Evolutionary conservation across 1,140 invertebrate genomes (phyloP).

Genomic region (Rhopalosiphum padi): DNA sequence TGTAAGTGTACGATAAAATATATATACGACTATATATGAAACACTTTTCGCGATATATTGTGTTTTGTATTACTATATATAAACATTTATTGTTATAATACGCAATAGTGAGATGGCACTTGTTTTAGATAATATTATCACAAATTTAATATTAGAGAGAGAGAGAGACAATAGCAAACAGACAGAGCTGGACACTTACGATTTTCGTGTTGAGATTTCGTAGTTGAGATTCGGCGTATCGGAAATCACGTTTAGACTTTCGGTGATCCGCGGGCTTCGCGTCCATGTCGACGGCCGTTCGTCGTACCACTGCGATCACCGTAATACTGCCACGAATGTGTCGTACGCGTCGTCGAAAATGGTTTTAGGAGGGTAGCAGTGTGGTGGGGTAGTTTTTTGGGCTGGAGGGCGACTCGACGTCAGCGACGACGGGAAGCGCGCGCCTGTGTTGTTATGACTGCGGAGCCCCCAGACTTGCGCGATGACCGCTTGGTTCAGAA

Average conservation of each 20-base stretch:
- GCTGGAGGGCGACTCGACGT: background rate
- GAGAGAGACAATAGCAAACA: background rate
- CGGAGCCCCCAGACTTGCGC: conserved; percentile 22
- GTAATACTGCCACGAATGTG: background rate
- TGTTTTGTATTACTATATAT: background rate
- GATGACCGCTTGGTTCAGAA: background rate
- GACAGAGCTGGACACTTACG: conserved; percentile 11
- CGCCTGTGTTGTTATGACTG: conserved; percentile 25
- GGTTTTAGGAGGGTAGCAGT: background rate
- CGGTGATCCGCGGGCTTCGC: conserved; percentile 6
- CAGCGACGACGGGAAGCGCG: background rate
- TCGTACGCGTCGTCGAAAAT: background rate
- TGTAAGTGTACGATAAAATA: too few species aligned
- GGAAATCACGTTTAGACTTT: conserved; percentile 37
- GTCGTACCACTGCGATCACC: background rate
- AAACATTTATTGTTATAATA: background rate
- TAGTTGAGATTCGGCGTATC: conserved; percentile 36
- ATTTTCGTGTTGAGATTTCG: conserved; percentile 44
- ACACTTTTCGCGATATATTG: too few species aligned
- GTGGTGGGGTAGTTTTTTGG: background rate
- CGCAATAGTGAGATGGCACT: background rate
- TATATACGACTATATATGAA: too few species aligned
- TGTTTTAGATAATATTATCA: background rate
- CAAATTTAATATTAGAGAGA: background rate
- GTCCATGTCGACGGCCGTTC: background rate